Base-by-base conservation (phyloP, 2,113 vertebrate genomes). In the Grallaria varia region DNA sequence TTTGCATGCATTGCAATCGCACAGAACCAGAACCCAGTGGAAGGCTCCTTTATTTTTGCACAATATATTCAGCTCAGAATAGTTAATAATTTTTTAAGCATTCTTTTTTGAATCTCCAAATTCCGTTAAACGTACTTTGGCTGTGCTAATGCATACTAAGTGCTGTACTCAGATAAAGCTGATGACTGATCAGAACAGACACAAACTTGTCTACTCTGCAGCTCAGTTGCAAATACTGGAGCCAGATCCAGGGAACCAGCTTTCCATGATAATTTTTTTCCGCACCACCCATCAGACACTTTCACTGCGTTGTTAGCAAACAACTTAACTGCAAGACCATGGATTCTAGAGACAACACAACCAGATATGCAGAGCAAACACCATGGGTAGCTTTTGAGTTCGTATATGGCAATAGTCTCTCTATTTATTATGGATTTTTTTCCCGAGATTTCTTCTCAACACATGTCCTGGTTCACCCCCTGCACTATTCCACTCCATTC, bases 301-400 rank as follows among this genome's bases (percentile, higher is more conserved):
- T 96, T 94, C 91, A 95, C 76, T 96, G 93, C 0, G 14, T 96
- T 89, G 90, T 97, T 95, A 97, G 95, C 95, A 97, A 97, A 98
- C 94, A 88, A 95, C 92, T 95, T 96, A 97, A 97, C 87, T 97
- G 97, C 94, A 98, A 97, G 95, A 98, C 95, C 37, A 97, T 14
- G 56, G 92, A 95, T 97, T 98, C 93, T 97, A 98, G 95, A 98
- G 97, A 98, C 97, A 97, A 97, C 97, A 98, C 97, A 95, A 98
- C 95, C 98, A 98, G 97, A 96, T 98, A 98, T 96, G 98, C 93
- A 98, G 97, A 97, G 96, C 96, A 97, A 97, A 98, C 96, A 97
- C 97, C 97, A 95, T 95, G 97, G 88, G 91, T 98, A 97, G 96
- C 94, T 97, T 97, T 96, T 97, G 87, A 98, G 97, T 98, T 98